Evolutionary conservation across 1,140 invertebrate genomes (phyloP).

Genomic region (Limonius californicus): DNA sequence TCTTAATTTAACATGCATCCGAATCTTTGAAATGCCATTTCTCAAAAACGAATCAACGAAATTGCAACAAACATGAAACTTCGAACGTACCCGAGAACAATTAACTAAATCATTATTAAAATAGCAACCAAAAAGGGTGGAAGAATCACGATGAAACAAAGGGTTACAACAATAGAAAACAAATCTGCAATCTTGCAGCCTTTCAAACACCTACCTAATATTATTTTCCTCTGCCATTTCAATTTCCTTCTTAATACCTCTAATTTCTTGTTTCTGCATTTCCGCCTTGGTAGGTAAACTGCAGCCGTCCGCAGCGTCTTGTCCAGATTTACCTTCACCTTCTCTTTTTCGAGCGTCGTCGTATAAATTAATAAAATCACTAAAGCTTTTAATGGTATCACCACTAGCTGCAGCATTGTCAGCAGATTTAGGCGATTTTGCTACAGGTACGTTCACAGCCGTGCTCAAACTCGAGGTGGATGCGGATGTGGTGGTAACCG

Average conservation of each 20-base stretch:
- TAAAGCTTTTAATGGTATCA: slow-evolving; percentile 27
- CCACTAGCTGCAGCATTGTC: slow-evolving; percentile 29
- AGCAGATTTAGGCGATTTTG: slow-evolving; percentile 33
- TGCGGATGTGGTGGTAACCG: slow-evolving; percentile 21
- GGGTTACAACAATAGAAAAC: neutral
- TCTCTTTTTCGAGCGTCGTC: slow-evolving; percentile 32
- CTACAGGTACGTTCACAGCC: slow-evolving; percentile 22
- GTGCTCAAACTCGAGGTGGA: slow-evolving; percentile 7
- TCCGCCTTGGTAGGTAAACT: slow-evolving; percentile 5
- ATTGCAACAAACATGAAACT: too few relatives aligned
- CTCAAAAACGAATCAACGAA: too few relatives aligned
- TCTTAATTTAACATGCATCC: too few relatives aligned
- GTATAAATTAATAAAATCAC: slow-evolving; percentile 31
- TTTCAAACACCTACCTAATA: slow-evolving; percentile 20
- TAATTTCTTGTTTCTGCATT: slow-evolving; percentile 7
- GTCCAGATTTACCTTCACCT: neutral
- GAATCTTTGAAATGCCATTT: too few relatives aligned
- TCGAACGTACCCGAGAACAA: too few relatives aligned
- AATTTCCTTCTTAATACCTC: slow-evolving; percentile 18
- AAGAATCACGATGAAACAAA: neutral
- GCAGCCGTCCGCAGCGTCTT: slow-evolving; percentile 14
- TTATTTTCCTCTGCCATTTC: slow-evolving; percentile 17
- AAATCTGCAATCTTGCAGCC: neutral
- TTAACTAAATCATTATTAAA: too few relatives aligned
- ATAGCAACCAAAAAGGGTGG: neutral